Conservation (phyloP, 1,140 invertebrate species). For the Drosophila pectinifera region DNA sequence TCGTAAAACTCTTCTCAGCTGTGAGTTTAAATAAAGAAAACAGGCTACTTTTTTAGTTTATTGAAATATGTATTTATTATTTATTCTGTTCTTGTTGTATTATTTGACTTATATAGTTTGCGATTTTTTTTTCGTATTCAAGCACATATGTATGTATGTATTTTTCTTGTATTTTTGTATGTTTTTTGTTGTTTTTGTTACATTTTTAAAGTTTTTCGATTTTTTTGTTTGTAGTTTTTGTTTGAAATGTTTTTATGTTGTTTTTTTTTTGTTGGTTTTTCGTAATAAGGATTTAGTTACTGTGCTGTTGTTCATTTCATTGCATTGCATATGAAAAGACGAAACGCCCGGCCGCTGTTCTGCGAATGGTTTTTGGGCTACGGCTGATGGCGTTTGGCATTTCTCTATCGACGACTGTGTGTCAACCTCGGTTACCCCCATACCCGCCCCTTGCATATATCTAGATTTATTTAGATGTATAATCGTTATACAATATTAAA, state of each 20-base stretch:
- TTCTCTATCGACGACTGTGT: constrained; percentile 20
- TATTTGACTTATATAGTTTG: constrained; percentile 84
- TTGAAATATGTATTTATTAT: constrained; percentile 82
- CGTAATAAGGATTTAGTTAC: constrained; percentile 61
- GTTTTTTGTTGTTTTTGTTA: constrained; percentile 68
- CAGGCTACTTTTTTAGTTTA: constrained; percentile 54
- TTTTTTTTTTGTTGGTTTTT: constrained; percentile 53
- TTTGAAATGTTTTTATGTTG: constrained; percentile 71
- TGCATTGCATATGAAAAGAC: constrained; percentile 56
- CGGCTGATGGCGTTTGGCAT: constrained; percentile 43
- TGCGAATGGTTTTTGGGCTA: constrained; percentile 39
- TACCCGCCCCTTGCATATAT: constrained; percentile 32
- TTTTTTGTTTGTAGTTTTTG: constrained; percentile 59
- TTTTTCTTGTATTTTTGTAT: constrained; percentile 56
- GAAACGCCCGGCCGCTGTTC: constrained; percentile 42
- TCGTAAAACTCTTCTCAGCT: too few relatives aligned
- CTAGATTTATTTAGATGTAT: constrained; percentile 47
- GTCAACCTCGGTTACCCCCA: constrained; percentile 34
- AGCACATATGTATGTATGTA: constrained; percentile 80
- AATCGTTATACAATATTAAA: constrained; percentile 72
- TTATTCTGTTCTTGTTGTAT: constrained; percentile 65
- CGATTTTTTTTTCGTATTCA: constrained; percentile 78
- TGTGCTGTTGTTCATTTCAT: constrained; percentile 78
- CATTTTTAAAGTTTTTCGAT: constrained; percentile 58
- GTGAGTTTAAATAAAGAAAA: too few relatives aligned